Conservation (phyloP, 37 sponge, comb jelly and placozoan genomes). For the Bolinopsis microptera region DNA sequence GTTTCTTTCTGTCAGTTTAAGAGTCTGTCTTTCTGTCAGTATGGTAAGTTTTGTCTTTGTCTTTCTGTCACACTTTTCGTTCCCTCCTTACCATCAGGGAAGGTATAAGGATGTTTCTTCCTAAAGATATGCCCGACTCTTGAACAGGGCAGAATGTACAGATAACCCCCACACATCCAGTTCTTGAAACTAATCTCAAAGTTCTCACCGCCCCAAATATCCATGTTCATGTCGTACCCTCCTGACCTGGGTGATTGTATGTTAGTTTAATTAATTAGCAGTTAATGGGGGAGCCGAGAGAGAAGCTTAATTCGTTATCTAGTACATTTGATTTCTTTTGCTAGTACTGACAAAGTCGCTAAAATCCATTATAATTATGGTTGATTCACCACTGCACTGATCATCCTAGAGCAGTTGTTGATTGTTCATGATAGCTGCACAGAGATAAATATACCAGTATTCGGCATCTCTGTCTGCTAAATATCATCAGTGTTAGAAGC, state of each 20-base stretch:
- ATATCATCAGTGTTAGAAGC: too few relatives aligned
- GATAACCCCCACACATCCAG: slow-evolving; percentile 95
- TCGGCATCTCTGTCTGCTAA: too few relatives aligned
- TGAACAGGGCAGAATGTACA: slow-evolving; percentile 98
- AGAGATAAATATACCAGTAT: too few relatives aligned
- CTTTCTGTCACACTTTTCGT: neutral
- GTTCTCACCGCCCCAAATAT: slow-evolving; percentile 99
- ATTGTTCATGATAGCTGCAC: too few relatives aligned
- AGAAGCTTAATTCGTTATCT: neutral
- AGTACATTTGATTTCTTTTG: too few relatives aligned
- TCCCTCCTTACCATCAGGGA: slow-evolving; percentile 83
- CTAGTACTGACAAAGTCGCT: too few relatives aligned
- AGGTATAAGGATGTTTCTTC: slow-evolving; percentile 95
- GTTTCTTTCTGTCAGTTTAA: neutral
- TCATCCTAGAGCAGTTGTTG: too few relatives aligned
- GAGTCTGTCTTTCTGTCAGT: neutral
- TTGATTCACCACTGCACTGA: too few relatives aligned
- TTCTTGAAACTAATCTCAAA: slow-evolving; percentile 95
- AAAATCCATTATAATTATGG: too few relatives aligned
- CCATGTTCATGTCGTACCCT: slow-evolving; percentile 91
- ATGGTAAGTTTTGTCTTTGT: neutral
- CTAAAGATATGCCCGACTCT: slow-evolving; percentile 98
- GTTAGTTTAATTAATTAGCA: neutral
- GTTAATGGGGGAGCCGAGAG: neutral
- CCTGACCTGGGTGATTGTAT: slow-evolving; percentile 73